Percentiles rank a stretch among this genome's conserved stretches.
Evolutionary conservation across 1,140 invertebrate genomes (phyloP).

Genomic region (Saccostrea cuccullata): DNA sequence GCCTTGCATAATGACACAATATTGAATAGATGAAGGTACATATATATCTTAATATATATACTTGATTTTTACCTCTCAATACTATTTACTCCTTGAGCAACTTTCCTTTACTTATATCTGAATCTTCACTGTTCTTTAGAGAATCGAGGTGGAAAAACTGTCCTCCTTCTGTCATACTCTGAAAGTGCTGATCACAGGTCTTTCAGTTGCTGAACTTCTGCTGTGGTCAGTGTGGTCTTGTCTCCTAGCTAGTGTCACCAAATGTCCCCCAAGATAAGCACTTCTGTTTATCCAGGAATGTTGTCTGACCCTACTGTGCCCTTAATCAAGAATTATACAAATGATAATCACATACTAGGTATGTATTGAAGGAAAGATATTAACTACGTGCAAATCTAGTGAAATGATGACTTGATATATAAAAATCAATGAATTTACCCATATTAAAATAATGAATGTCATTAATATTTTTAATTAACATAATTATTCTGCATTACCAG

Average conservation of each 20-base stretch:
- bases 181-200: constrained; percentile 2
- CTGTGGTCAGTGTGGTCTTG: neutral
- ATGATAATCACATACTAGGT: neutral
- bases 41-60: neutral
- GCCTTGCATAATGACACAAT: no score
- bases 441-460: no score
- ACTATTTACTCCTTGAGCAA: constrained; percentile 39
- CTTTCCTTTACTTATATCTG: constrained; percentile 26
- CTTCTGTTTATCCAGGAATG: constrained; percentile 38
- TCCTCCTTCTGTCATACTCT: constrained; percentile 38
- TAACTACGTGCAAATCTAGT: no score
- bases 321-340: constrained; percentile 22
- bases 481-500: no score
- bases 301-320: constrained; percentile 41
- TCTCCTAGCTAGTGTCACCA: constrained; percentile 23
- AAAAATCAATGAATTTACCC: no score
- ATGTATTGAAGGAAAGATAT: neutral
- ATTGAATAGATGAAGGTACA: no score
- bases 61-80: constrained; percentile 36
- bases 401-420: no score
- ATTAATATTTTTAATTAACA: no score
- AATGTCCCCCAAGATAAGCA: constrained; percentile 8
- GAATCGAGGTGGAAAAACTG: constrained; percentile 26
- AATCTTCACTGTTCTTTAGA: constrained; percentile 8
- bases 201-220: neutral